Percentiles rank a stretch among this genome's conserved stretches.
Conservation (phyloP, 2,797 vertebrate species). For the Phoeniculus purpureus region DNA sequence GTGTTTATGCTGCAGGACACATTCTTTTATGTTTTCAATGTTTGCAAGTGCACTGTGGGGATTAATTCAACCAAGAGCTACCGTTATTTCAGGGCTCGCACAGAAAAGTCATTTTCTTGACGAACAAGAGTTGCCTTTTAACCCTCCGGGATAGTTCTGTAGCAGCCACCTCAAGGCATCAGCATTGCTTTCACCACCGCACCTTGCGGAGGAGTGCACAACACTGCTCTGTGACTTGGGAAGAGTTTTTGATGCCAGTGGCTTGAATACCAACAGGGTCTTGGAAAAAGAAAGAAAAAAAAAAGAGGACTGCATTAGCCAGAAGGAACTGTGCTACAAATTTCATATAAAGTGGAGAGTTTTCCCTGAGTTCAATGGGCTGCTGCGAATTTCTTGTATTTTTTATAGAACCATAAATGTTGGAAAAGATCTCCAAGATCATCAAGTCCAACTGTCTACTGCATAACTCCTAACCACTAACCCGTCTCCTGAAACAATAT, state of each 20-base stretch:
- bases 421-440: too few species aligned
- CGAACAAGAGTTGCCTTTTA: not conserved
- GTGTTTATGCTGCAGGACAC: slow-evolving; percentile 43
- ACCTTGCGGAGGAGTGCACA: not conserved
- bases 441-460: too few species aligned
- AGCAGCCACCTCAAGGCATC: slow-evolving; percentile 5
- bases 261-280: not conserved
- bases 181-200: not conserved
- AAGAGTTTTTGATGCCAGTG: not conserved
- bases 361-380: not conserved
- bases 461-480: too few species aligned
- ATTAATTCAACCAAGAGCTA: slow-evolving; percentile 36
- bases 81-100: not conserved
- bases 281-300: not conserved
- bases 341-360: not conserved
- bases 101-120: slow-evolving; percentile 23
- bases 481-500: too few species aligned
- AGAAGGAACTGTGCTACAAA: not conserved
- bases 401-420: not conserved
- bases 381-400: not conserved
- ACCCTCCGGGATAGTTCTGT: not conserved
- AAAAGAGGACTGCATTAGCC: not conserved
- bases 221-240: not conserved
- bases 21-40: not conserved
- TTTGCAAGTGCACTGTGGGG: not conserved